Base-by-base conservation (phyloP, 2,888 invertebrate genomes). In the Neoascia interrupta region DNA sequence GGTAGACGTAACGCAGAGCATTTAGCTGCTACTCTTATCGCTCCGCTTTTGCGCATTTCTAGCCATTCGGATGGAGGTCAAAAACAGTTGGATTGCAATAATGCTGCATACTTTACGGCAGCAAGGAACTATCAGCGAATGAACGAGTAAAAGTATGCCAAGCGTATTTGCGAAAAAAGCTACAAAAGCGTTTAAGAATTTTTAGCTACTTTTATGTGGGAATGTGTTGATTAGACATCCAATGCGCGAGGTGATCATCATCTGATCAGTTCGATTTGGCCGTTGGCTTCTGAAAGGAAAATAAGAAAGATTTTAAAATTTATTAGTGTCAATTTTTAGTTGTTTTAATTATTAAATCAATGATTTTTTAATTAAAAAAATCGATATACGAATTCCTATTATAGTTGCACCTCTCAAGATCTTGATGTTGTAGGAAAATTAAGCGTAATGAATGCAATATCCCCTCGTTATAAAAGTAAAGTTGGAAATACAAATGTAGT, bases 221-320 rank as follows among this genome's bases (percentile, higher is more conserved):
- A 74, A 74, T 68, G 74, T 74, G 31, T n/a, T n/a, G n/a, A n/a
- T n/a, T n/a, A n/a, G n/a, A n/a, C n/a, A n/a, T n/a, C n/a, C n/a
- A n/a, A n/a, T n/a, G n/a, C n/a, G n/a, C n/a, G n/a, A n/a, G n/a
- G n/a, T n/a, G n/a, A n/a, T n/a, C n/a, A n/a, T 74, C 39, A 74
- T 41, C 37, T 34, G 31, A 15, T 16, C 6, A 39, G 19, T 16
- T 60, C 19, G n/a, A 3, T n/a, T 23, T 18, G 36, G 11, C 13
- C 43, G 2, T 39, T 53, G 73, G 66, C 73, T 68, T 74, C 74
- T 74, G 68, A 37, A 74, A 74, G 6, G n/a, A 26, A 23, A 8
- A 34, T 18, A 4, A 16, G n/a, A 13, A 54, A 8, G 13, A 36
- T 13, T n/a, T n/a, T n/a, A n/a, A n/a, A n/a, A n/a, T n/a, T n/a